A percentile compares a stretch with the other conserved stretches of the same genome.
Evolutionary conservation across 2,888 invertebrate species (phyloP).

Genomic region (Chrysolina americana): DNA sequence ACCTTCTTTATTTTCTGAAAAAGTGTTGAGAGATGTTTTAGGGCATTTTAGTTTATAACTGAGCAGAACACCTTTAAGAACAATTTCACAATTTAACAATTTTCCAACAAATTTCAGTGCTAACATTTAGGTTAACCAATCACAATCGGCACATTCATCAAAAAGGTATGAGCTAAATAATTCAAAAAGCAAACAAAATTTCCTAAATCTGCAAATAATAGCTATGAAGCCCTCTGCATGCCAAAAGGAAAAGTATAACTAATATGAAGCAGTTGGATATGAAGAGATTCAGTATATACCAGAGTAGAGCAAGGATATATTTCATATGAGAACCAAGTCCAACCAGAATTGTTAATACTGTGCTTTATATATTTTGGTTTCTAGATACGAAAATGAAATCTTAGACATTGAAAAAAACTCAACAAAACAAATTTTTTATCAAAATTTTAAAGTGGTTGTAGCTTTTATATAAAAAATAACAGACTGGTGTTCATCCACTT

Average conservation of each 20-base stretch:
- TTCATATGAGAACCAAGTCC: neutral
- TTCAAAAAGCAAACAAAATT: constrained; percentile 40
- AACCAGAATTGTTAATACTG: no score
- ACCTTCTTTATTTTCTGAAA: constrained; percentile 34
- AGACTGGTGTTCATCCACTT: no score
- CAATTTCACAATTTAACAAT: constrained; percentile 8
- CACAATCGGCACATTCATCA: constrained; percentile 65
- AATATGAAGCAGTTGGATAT: neutral
- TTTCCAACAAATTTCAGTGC: constrained; percentile 39
- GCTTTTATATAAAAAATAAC: no score
- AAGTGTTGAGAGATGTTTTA: constrained; percentile 20
- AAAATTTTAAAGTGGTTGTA: no score
- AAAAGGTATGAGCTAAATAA: constrained; percentile 47
- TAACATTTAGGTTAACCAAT: constrained; percentile 67
- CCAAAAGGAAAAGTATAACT: constrained; percentile 9
- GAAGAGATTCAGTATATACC: neutral
- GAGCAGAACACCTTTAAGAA: constrained; percentile 3
- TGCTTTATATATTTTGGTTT: no score
- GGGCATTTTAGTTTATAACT: constrained; percentile 3
- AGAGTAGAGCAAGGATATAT: neutral
- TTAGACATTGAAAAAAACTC: no score
- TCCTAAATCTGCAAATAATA: constrained; percentile 26
- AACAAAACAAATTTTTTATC: no score
- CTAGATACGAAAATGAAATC: no score
- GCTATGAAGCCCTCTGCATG: constrained; percentile 30